phyloP scores from a whole-genome alignment of 2,888 invertebrate species.

The Quadriops clusia region DNA sequence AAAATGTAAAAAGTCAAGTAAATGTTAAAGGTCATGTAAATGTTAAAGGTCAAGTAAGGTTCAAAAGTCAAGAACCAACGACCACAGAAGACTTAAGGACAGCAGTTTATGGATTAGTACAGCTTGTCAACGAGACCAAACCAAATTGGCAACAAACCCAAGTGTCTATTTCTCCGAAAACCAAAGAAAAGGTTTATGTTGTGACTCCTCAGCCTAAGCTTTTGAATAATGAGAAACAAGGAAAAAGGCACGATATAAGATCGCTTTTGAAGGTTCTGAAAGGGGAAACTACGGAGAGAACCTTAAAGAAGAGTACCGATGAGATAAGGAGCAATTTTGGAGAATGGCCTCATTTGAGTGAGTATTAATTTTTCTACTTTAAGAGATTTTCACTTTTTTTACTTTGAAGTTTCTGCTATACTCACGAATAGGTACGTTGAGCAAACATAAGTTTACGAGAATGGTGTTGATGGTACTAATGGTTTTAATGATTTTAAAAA shows the following conservation, averaged over 20 bases:
- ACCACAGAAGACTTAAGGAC: constrained; percentile 14
- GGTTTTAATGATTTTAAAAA: too few relatives aligned
- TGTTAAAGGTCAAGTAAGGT: too few relatives aligned
- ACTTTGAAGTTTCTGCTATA: too few relatives aligned
- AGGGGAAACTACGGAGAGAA: too few relatives aligned
- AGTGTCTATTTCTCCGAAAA: constrained; percentile 61
- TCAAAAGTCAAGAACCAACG: too few relatives aligned
- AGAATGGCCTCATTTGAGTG: constrained; percentile 39
- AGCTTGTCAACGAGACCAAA: constrained; percentile 31
- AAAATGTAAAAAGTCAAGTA: too few relatives aligned
- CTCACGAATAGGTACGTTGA: too few relatives aligned
- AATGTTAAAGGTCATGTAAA: too few relatives aligned
- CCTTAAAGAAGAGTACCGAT: constrained; percentile 18
- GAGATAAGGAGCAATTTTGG: constrained; percentile 33
- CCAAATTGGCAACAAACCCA: constrained; percentile 55
- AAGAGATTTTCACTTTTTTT: too few relatives aligned
- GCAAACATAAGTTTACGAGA: too few relatives aligned
- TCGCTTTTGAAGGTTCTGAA: too few relatives aligned
- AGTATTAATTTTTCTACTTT: constrained; percentile 26
- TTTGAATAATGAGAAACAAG: neutral
- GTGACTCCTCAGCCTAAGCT: constrained; percentile 59
- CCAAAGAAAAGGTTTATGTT: constrained; percentile 70
- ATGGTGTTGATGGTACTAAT: too few relatives aligned
- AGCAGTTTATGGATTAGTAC: neutral
- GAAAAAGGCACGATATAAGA: neutral